Evolutionary conservation across 1,140 invertebrate species (phyloP).

Genomic region (Ceratina japonica): DNA sequence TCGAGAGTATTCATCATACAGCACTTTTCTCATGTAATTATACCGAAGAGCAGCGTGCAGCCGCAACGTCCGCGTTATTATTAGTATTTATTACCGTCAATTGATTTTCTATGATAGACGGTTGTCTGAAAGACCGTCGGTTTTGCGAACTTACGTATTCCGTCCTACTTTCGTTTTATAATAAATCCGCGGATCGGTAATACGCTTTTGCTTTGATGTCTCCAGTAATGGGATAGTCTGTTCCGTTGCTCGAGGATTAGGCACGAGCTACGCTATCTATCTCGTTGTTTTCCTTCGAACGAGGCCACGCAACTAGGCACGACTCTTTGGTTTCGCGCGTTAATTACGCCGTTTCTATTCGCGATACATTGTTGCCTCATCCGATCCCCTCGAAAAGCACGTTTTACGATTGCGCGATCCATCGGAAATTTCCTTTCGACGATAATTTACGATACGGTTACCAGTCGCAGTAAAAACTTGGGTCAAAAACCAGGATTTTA

Average conservation of each 20-base stretch:
- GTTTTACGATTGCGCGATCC: neutral
- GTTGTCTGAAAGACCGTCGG: conserved; percentile 2
- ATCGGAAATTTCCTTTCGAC: neutral
- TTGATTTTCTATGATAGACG: conserved; percentile 53
- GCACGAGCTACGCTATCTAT: conserved; percentile 4
- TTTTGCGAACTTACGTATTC: conserved; percentile 6
- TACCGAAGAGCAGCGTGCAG: conserved; percentile 11
- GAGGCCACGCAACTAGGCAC: conserved; percentile 13
- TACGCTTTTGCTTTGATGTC: conserved; percentile 16
- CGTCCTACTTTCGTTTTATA: conserved; percentile 37
- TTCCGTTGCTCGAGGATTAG: conserved; percentile 5
- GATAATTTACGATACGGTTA: conserved; percentile 27
- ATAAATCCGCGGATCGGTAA: conserved; percentile 40
- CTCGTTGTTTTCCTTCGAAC: conserved; percentile 20
- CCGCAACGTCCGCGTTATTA: conserved; percentile 37
- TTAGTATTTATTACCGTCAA: conserved; percentile 52
- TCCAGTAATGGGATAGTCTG: conserved; percentile 23
- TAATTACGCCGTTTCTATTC: conserved; percentile 27
- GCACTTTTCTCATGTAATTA: conserved; percentile 50
- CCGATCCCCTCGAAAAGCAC: neutral
- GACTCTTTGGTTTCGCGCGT: conserved; percentile 27
- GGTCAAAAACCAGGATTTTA: neutral
- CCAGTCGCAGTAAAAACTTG: neutral
- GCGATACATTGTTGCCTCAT: conserved; percentile 1
- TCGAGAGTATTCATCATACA: conserved; percentile 17